phyloP scores from a whole-genome alignment of 1,140 invertebrate species.

The Andrena cerasifolii region DNA sequence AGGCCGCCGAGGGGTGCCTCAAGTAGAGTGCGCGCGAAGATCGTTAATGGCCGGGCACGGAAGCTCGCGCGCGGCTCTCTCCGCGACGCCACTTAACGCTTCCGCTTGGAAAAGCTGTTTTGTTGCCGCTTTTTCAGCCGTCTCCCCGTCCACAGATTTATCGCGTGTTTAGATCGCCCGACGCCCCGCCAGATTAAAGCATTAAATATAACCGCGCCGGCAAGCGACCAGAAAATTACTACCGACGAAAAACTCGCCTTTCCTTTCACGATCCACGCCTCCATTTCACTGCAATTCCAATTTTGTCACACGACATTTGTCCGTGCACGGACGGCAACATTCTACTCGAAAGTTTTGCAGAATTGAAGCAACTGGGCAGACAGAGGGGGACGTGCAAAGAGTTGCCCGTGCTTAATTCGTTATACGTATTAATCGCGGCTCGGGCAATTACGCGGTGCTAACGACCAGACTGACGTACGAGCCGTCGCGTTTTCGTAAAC shows the following conservation, averaged over 20 bases:
- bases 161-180: slow-evolving; percentile 69
- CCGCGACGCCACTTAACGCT: slow-evolving; percentile 68
- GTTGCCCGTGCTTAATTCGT: slow-evolving; percentile 20
- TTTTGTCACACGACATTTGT: too few relatives aligned
- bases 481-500: slow-evolving; percentile 53
- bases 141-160: slow-evolving; percentile 60
- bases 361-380: too few relatives aligned
- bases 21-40: slow-evolving; percentile 36
- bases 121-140: slow-evolving; percentile 66
- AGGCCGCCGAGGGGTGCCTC: slow-evolving; percentile 39
- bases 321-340: not conserved
- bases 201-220: slow-evolving; percentile 58
- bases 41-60: slow-evolving; percentile 67
- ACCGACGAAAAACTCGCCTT: slow-evolving; percentile 22
- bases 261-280: not conserved
- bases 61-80: slow-evolving; percentile 44
- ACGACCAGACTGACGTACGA: slow-evolving; percentile 46
- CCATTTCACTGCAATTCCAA: too few relatives aligned
- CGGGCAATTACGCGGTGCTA: slow-evolving; percentile 57
- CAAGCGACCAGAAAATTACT: slow-evolving; percentile 56
- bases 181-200: slow-evolving; percentile 59
- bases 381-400: not conserved
- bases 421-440: slow-evolving; percentile 50
- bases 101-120: slow-evolving; percentile 66
- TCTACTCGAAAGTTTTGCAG: slow-evolving; percentile 11